Base-by-base conservation (phyloP, 2,888 invertebrate species). In the Neocrepidodera transversa region DNA sequence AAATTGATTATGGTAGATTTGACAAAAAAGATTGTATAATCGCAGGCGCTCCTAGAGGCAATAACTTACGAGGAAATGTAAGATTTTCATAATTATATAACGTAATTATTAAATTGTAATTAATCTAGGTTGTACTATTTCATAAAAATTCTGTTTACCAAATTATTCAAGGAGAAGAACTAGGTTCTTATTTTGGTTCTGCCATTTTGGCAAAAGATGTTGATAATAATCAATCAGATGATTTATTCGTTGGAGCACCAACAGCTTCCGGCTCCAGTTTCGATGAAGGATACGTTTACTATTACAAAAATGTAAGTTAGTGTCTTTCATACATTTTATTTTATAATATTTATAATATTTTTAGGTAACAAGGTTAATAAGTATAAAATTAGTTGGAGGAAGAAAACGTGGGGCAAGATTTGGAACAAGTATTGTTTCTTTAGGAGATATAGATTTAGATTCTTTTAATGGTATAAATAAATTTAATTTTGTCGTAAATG, bases 201-300 rank as follows among this genome's bases (percentile, higher is more conserved):
- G 79, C 81, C 17, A 69, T 89, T 0, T 80, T 83, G 59, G 83
- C 83, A 3, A 74, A 82, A 2, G 87, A 89, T 67, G 71, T 88
- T 0, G 85, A 86, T 67, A 80, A 78, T 1, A 88, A 89, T 71
- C 83, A 82, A 0, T 71, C 81, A 4, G 82, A 83, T 49, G 89
- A 89, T 60, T 74, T 89, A 0, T 68, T 89, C 1, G 84, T 89
- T 1, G 88, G 88, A 2, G 87, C 88, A 1, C 89, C 89, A 1
- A 65, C 55, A 0, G 82, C 80, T 35, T 81, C 77, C 18, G 67
- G 73, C 30, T 74, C 70, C 17, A 79, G 66, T 6, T 84, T 78
- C 47, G 87, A 88, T 60, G 85, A 86, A 72, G 88, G 87, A 23
- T 83, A 83, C 56, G 85, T 87, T 0, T 85, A 84, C 68, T 80